Conservation (phyloP, 2,113 vertebrate genomes). For the Hipposideros armiger region DNA sequence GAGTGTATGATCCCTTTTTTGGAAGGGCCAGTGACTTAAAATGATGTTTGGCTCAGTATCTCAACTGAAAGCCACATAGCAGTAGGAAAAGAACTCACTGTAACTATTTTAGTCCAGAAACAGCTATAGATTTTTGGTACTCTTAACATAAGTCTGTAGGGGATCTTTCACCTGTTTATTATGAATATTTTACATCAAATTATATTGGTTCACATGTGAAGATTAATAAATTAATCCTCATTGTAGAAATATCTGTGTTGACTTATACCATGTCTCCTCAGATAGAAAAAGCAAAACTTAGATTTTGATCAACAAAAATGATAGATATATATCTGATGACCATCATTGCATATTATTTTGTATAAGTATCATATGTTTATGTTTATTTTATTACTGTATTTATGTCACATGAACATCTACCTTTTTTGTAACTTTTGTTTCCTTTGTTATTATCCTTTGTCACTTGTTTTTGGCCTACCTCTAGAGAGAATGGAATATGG, state of each 20-base stretch:
- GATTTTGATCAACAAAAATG: neutral
- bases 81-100: neutral
- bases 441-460: constrained; percentile 12
- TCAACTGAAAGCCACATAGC: neutral
- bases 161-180: constrained; percentile 25
- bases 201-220: constrained; percentile 13
- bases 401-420: neutral
- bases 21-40: neutral
- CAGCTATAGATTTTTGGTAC: neutral
- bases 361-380: neutral
- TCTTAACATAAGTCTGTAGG: neutral
- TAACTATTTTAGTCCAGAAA: constrained; percentile 51
- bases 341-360: constrained; percentile 6
- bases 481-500: neutral
- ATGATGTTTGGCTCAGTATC: constrained; percentile 26
- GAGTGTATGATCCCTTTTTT: constrained; percentile 12
- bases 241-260: neutral
- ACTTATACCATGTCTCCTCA: constrained; percentile 28
- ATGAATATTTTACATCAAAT: constrained; percentile 46
- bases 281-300: neutral
- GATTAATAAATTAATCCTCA: constrained; percentile 10
- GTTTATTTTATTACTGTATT: neutral
- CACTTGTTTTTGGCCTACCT: neutral
- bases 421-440: constrained; percentile 6
- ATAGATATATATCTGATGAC: neutral